Evolutionary conservation across 1,140 invertebrate genomes (phyloP), one percentile per base, ranked within the genome.

Genomic region (Rhopalosiphum maidis): DNA sequence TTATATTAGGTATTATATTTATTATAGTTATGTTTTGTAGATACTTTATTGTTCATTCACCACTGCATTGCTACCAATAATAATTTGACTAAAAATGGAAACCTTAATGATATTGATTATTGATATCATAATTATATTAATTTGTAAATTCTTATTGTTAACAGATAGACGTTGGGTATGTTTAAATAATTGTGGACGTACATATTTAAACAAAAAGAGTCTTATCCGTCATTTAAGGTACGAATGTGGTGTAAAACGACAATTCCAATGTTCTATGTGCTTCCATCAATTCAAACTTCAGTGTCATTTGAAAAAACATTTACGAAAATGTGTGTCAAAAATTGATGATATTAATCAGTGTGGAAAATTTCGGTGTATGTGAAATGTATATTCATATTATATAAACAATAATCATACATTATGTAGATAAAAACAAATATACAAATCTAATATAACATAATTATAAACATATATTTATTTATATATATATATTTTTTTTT

Each of bases 141-240:
- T 60, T 25, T 48, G 2, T 60, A 11, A 37, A 46, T 37, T 91
- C 23, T 91, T 91, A 35, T 91, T 82, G 25, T 92, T 92, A 41
- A 21, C 48, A 93, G 93, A 93, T 88, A 77, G 8, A 41, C 54
- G 43, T 43, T 93, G 93, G 93, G 21, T 87, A 15, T 93, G 92
- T 41, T 6, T 37, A 6, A n/a, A 96, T 22, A 46, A 96, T 41
- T 96, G 95, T 94, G 95, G 95, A 91, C 96, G 96, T 94, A 94
- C 94, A 9, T 96, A 96, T 94, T 95, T 95, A 2, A 95, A 96
- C 94, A 94, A 96, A 30, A 95, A 96, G 51, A 96, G 96, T 94
- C 95, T 96, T 94, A 95, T 95, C 90, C 95, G 95, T 7, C 96
- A 96, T 94, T 94, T 96, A 94, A 96, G 95, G 48, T 95, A 96